Percentiles rank a stretch among this genome's conserved stretches.
phyloP scores from a whole-genome alignment of 2,888 invertebrate genomes.

The Pilophorus perplexus region DNA sequence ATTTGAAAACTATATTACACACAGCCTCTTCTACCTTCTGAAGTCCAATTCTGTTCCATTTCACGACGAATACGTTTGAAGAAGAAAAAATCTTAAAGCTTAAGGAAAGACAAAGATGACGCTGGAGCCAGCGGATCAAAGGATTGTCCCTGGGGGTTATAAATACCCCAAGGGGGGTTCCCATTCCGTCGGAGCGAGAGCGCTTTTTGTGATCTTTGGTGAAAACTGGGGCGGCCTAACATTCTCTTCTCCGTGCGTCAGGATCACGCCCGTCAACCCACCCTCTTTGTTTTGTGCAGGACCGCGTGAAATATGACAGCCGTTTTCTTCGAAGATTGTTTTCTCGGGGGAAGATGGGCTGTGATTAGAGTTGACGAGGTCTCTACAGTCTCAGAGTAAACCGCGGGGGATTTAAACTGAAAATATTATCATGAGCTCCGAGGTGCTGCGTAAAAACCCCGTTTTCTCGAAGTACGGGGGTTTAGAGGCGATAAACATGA shows the following conservation, averaged over 20 bases:
- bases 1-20: slow-evolving; percentile 18
- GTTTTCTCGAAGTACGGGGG: no score
- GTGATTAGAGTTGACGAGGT: not conserved
- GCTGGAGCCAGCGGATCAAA: not conserved
- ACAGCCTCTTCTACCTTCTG: not conserved
- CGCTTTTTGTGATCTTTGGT: not conserved
- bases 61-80: slow-evolving; percentile 14
- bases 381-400: no score
- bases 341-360: not conserved
- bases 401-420: no score
- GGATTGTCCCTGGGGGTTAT: not conserved
- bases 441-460: no score
- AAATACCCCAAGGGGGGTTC: not conserved
- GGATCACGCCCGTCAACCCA: no score
- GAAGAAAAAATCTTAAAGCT: slow-evolving; percentile 10
- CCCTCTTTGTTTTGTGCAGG: no score
- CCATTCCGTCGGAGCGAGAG: no score
- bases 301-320: not conserved
- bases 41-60: slow-evolving; percentile 8
- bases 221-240: no score
- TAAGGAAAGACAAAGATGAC: slow-evolving; percentile 17
- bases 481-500: no score
- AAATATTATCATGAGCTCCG: no score
- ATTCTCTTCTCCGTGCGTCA: no score
- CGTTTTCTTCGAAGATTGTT: not conserved